phyloP scores from a whole-genome alignment of 2,113 vertebrate species.

The Nycticorax nycticorax region DNA sequence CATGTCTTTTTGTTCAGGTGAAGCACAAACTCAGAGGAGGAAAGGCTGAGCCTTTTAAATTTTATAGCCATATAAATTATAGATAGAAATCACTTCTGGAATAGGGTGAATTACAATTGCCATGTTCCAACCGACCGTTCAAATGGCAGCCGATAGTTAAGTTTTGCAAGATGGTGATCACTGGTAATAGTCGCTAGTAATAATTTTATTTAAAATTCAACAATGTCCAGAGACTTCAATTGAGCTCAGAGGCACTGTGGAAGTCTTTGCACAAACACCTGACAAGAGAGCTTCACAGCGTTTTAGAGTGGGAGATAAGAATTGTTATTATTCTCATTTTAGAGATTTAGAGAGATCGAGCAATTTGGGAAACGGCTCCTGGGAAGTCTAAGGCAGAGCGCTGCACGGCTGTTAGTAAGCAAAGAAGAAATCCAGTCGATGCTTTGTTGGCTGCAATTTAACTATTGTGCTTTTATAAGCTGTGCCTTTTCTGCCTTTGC shows the following conservation, averaged over 20 bases:
- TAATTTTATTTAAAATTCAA: slow-evolving; percentile 30
- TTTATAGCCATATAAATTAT: slow-evolving; percentile 24
- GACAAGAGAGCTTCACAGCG: neutral
- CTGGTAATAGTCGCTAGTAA: neutral
- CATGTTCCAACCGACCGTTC: neutral
- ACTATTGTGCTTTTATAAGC: neutral
- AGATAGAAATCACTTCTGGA: slow-evolving; percentile 30
- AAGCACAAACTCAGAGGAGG: neutral
- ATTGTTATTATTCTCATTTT: slow-evolving; percentile 27
- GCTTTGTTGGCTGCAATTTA: neutral
- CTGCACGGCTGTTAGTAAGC: neutral
- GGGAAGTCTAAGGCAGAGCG: neutral
- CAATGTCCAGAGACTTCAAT: neutral
- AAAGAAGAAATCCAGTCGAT: neutral
- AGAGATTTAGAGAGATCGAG: neutral
- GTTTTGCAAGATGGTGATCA: neutral
- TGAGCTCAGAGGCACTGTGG: neutral
- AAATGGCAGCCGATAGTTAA: neutral
- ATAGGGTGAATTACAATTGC: neutral
- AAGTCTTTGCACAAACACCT: neutral
- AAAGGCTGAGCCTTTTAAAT: neutral
- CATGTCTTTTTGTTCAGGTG: neutral
- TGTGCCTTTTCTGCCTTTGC: neutral
- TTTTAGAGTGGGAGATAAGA: neutral
- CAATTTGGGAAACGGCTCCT: neutral